Percentiles rank a stretch among this genome's conserved stretches.
Conservation (phyloP, 2,888 invertebrate species). For the Parasteatoda lunata region DNA sequence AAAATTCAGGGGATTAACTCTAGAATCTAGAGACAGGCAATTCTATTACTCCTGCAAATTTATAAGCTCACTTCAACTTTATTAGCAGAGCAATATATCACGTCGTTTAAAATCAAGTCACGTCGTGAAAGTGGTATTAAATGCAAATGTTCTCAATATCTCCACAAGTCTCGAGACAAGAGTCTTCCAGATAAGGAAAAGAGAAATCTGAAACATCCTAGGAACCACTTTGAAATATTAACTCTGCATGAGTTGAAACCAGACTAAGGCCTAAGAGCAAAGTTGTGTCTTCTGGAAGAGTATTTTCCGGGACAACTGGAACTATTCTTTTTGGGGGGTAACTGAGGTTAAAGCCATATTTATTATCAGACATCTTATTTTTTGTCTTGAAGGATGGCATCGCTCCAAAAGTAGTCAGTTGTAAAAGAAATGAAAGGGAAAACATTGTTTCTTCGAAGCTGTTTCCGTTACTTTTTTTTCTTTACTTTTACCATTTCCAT, state of each 20-base stretch:
- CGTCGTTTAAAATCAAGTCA: conserved; percentile 17
- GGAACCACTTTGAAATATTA: conserved; percentile 57
- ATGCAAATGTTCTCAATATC: conserved; percentile 41
- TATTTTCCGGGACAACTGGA: conserved; percentile 45
- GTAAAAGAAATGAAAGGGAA: conserved; percentile 24
- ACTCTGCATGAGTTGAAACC: conserved; percentile 34
- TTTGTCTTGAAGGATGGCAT: conserved; percentile 24
- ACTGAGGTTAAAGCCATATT: conserved; percentile 40
- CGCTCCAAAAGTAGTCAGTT: conserved; percentile 33
- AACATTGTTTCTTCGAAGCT: conserved; percentile 30
- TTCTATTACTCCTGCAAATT: neutral
- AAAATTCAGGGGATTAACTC: too few species aligned
- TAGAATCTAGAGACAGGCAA: too few species aligned
- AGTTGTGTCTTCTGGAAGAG: conserved; percentile 42
- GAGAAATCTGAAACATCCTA: neutral
- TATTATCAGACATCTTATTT: conserved; percentile 41
- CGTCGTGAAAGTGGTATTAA: conserved; percentile 16
- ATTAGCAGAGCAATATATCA: conserved; percentile 24
- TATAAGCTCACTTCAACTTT: neutral
- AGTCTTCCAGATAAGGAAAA: neutral
- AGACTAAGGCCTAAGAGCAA: conserved; percentile 39
- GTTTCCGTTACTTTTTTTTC: neutral
- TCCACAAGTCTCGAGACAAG: conserved; percentile 21
- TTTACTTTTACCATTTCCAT: conserved; percentile 6
- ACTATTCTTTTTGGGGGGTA: conserved; percentile 38